Evolutionary conservation across 2,113 vertebrate species (phyloP).

Genomic region (Circaetus gallicus): DNA sequence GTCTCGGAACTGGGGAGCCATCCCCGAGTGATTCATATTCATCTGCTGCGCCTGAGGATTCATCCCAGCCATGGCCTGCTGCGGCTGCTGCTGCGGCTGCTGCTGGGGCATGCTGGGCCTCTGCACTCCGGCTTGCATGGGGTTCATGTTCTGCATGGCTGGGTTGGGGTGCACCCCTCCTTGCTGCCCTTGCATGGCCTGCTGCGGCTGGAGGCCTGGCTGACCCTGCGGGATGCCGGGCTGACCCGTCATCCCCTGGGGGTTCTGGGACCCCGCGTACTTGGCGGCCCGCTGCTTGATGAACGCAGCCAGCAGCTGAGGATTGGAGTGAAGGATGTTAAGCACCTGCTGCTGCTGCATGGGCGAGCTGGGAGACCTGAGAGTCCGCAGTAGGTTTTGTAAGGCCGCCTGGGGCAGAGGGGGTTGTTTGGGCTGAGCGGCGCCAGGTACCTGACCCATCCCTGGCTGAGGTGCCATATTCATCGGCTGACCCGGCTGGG

Average conservation of each 20-base stretch:
- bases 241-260: constrained; percentile 73
- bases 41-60: constrained; percentile 79
- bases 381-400: constrained; percentile 81
- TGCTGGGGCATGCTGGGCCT: constrained; percentile 75
- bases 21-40: constrained; percentile 80
- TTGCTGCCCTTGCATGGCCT: constrained; percentile 74
- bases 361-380: constrained; percentile 84
- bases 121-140: constrained; percentile 74
- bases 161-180: constrained; percentile 72
- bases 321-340: constrained; percentile 96
- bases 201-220: constrained; percentile 69
- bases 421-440: constrained; percentile 76
- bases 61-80: constrained; percentile 76
- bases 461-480: constrained; percentile 80
- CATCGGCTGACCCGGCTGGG: constrained; percentile 84
- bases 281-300: constrained; percentile 93
- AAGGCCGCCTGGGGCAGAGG: constrained; percentile 84
- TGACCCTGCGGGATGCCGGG: constrained; percentile 74
- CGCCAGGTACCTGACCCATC: constrained; percentile 78
- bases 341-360: constrained; percentile 94
- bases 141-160: constrained; percentile 77
- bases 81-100: constrained; percentile 62
- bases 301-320: constrained; percentile 94
- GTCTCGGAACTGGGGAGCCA: constrained; percentile 88
- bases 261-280: constrained; percentile 81